Base-by-base conservation (phyloP, 2,888 invertebrate species). In the Physocephala rufipes region DNA sequence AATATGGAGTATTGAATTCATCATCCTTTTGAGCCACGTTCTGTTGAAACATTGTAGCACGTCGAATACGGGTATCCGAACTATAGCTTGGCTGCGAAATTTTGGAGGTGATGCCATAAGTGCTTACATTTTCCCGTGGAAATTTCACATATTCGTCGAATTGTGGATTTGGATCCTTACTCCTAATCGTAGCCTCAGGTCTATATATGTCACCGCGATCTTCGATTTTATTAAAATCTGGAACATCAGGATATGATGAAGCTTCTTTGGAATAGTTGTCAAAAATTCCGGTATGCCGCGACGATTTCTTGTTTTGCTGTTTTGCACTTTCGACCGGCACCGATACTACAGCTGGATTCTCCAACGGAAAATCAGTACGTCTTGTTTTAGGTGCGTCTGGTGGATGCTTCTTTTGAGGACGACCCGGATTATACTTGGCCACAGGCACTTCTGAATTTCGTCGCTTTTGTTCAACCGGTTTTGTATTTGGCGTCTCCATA, bases 401-500 rank as follows among this genome's bases (percentile, higher is more conserved):
- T 58, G 28, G 9, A 24, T 15, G 4, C 24, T 58, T 9, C 5
- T 36, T 36, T 36, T 36, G 4, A 36, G 36, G 28, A 15, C 26
- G 2, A 16, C 28, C 7, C 16, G 26, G 24, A 3, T 15, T 15
- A 15, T 49, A 12, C 4, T n/a, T 49, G 2, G 58, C 28, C 16
- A 16, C 21, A 9, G n/a, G 2, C 16, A 7, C 49, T 12, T 12
- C 49, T 49, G 15, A 15, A 15, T 55, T 55, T 21, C 24, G 13
- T 2, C 21, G 4, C 5, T 49, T 49, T 13, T 49, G 16, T n/a
- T 7, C n/a, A 13, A 13, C 19, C 24, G 58, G 0, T 15, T 28
- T 58, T 24, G 15, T 5, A 0, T 76, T 73, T 30, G 74, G 75
- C 30, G 78, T 81, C 2, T 79, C 74, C 62, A 85, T 83, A 4